Percentiles rank a stretch among this genome's conserved stretches.
These are phyloP conservation scores for Torymus auratus DNA, from an alignment of 2,888 invertebrate species.

Conservation along the genomic window DNA sequence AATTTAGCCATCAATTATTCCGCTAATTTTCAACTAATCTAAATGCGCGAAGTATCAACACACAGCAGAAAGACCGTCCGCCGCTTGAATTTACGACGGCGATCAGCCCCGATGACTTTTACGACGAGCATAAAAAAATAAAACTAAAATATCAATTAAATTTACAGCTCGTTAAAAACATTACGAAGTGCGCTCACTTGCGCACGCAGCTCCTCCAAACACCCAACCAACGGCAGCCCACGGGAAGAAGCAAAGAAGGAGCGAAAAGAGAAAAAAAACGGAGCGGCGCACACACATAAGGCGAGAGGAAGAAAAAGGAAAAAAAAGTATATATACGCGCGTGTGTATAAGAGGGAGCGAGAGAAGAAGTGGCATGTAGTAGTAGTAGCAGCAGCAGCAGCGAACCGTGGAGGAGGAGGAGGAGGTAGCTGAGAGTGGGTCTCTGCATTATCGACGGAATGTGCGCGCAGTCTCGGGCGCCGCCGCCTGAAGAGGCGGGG, in stretches of 20 bases:
- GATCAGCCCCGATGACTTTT: too few species aligned
- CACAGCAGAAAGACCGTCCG: too few species aligned
- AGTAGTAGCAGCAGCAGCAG: conserved; percentile 1
- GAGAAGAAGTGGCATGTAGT: conserved; percentile 9
- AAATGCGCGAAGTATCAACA: too few species aligned
- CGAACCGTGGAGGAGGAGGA: conserved; percentile 61
- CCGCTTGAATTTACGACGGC: too few species aligned
- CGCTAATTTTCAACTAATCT: not conserved
- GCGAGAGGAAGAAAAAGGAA: conserved; percentile 19
- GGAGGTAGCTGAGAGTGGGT: conserved; percentile 54
- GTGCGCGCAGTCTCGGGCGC: conserved; percentile 52
- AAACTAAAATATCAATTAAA: not conserved
- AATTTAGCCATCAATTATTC: too few species aligned
- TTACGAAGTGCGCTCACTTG: not conserved
- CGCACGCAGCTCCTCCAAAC: conserved; percentile 22
- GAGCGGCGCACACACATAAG: conserved; percentile 14
- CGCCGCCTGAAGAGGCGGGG: conserved; percentile 43
- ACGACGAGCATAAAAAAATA: not conserved
- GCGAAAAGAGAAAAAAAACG: conserved; percentile 11
- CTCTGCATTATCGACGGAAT: conserved; percentile 72
- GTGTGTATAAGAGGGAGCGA: not conserved
- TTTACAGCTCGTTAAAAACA: conserved; percentile 7
- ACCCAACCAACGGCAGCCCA: conserved; percentile 2
- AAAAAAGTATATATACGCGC: not conserved
- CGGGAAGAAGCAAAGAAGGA: conserved; percentile 36